Evolutionary conservation across 2,888 invertebrate species (phyloP), one percentile per base, ranked within the genome.

Genomic region (Drosophila putrida): DNA sequence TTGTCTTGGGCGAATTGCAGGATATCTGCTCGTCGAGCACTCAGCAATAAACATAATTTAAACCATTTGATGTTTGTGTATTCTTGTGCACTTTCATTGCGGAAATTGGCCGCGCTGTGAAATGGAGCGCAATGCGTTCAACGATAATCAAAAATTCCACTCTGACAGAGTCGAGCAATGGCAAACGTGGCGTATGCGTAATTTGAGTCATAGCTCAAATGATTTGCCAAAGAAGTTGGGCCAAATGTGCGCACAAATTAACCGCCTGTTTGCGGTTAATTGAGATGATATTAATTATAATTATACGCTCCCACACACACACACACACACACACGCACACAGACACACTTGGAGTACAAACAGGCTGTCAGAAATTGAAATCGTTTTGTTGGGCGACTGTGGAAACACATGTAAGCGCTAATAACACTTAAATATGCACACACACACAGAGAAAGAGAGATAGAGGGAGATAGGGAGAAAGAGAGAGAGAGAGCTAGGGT

Each of bases 261-360:
- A 84, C 84, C 89, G 82, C 84, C 73, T 78, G 81, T 89, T 90
- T 82, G 90, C 72, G 90, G 88, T 88, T 90, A 88, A 86, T 88
- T 86, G 82, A 89, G 81, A 82, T 87, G 72, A 76, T 82, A 87
- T 87, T 84, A 86, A 88, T 86, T 86, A 88, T 80, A 82, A 71
- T 72, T 76, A 71, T 68, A 70, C 64, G 66, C 73, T 36, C 47
- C 25, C 60, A 46, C 55, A 63, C 67, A 64, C 60, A 41, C 57
- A 46, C 47, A 55, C 38, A 49, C 36, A 59, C 39, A 63, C 51
- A 44, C 41, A 38, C 31, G 41, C 33, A 64, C 33, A 46, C 20
- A 41, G 64, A 31, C 57, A 49, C 27, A 50, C 25, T 13, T 25
- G 63, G 13, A 46, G 43, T 35, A 73, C 55, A 59, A 51, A 75